Conservation (phyloP, 2,888 invertebrate species). For the Arge pagana region DNA sequence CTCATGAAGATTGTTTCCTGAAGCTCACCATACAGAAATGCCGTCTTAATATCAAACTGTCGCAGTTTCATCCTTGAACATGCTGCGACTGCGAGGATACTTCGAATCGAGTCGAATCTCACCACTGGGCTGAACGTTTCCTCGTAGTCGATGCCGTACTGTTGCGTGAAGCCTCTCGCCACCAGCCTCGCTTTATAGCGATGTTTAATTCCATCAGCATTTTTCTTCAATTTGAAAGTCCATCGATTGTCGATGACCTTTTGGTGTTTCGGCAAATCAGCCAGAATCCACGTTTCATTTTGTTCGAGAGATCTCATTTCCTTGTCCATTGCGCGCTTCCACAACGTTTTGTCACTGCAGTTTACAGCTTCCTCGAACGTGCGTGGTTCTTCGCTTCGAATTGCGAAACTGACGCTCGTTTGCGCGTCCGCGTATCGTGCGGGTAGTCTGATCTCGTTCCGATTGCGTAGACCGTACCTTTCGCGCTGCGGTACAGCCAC, state of each 20-base stretch:
- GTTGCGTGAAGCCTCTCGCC: conserved; percentile 12
- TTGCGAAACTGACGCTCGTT: not conserved
- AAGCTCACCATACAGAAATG: conserved; percentile 34
- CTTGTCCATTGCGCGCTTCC: conserved; percentile 10
- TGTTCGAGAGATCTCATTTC: conserved; percentile 7
- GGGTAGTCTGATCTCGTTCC: not conserved
- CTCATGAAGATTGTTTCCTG: conserved; percentile 36
- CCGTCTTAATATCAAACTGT: conserved; percentile 29
- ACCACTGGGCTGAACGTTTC: conserved; percentile 11
- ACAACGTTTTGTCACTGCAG: not conserved
- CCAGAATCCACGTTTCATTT: conserved; percentile 12
- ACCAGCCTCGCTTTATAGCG: conserved; percentile 17
- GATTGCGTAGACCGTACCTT: not conserved
- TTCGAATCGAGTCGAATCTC: conserved; percentile 2
- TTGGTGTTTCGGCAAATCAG: not conserved
- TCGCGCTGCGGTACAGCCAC: not conserved
- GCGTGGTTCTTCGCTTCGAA: conserved; percentile 5
- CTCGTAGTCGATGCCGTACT: conserved; percentile 10
- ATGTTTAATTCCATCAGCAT: not conserved
- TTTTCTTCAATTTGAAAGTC: conserved; percentile 2
- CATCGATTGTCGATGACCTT: conserved; percentile 2
- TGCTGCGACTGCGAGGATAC: conserved; percentile 11
- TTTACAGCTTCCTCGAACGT: conserved; percentile 3
- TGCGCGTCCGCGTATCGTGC: conserved; percentile 1
- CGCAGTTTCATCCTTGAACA: conserved; percentile 18